phyloP scores from a whole-genome alignment of 2,888 invertebrate species.

The Erannis defoliaria region DNA sequence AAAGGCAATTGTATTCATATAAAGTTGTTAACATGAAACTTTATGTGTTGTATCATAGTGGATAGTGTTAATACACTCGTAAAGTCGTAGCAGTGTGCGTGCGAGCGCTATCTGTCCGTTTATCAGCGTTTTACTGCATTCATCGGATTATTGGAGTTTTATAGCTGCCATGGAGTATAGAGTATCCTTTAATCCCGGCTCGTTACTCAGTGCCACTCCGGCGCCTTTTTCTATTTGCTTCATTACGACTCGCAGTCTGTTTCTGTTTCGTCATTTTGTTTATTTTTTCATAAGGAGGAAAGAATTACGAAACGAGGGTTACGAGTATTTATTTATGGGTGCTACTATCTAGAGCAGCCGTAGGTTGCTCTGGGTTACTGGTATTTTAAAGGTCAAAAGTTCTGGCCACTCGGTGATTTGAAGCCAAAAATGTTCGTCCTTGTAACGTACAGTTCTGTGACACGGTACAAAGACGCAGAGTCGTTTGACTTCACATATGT shows the following conservation, averaged over 20 bases:
- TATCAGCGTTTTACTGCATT: conserved; percentile 26
- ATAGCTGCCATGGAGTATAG: conserved; percentile 12
- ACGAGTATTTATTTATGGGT: too few relatives aligned
- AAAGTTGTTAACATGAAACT: neutral
- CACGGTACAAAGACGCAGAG: too few relatives aligned
- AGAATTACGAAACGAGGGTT: too few relatives aligned
- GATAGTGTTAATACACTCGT: neutral
- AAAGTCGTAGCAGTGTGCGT: neutral
- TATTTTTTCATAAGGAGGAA: too few relatives aligned
- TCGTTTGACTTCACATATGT: too few relatives aligned
- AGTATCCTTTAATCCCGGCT: conserved; percentile 24
- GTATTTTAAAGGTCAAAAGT: too few relatives aligned
- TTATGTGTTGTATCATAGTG: neutral
- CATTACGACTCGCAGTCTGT: neutral
- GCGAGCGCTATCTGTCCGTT: conserved; percentile 2
- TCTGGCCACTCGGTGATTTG: too few relatives aligned
- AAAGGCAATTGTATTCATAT: neutral
- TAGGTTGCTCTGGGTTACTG: too few relatives aligned
- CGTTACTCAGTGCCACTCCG: conserved; percentile 16
- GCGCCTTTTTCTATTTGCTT: conserved; percentile 20
- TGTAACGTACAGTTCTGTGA: too few relatives aligned
- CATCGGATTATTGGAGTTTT: conserved; percentile 29
- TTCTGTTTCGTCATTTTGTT: neutral
- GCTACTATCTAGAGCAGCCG: too few relatives aligned
- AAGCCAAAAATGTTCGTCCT: too few relatives aligned